These are phyloP conservation scores for Meriones psammophilus DNA, from an alignment of 2,797 vertebrate genomes.

Conservation along the genomic window DNA sequence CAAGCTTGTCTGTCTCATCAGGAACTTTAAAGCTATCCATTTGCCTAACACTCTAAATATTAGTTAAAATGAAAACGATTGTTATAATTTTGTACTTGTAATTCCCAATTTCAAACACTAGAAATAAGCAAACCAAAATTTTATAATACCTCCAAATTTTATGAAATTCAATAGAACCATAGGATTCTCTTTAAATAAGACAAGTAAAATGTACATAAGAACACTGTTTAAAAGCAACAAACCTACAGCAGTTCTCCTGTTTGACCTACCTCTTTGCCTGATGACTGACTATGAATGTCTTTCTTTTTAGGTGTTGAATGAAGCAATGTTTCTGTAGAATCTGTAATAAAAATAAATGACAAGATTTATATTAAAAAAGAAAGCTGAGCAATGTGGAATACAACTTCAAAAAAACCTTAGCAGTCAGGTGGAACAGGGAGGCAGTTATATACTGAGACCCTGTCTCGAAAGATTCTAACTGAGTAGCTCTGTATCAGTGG, in stretches of 20 bases:
- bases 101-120: slow-evolving; percentile 58
- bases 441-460: not conserved
- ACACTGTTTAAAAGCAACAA: slow-evolving; percentile 30
- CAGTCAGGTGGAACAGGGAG: not conserved
- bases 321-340: slow-evolving; percentile 69
- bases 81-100: slow-evolving; percentile 39
- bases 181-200: slow-evolving; percentile 61
- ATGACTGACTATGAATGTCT: not conserved
- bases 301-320: slow-evolving; percentile 69
- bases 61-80: slow-evolving; percentile 57
- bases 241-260: not conserved
- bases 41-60: slow-evolving; percentile 47
- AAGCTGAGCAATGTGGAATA: not conserved
- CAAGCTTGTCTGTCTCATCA: not conserved
- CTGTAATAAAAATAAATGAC: slow-evolving; percentile 68
- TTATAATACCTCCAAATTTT: slow-evolving; percentile 31
- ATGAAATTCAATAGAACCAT: slow-evolving; percentile 15
- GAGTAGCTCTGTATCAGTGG: not conserved
- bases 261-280: slow-evolving; percentile 71
- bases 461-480: not conserved
- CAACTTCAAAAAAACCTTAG: not conserved
- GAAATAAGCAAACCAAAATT: slow-evolving; percentile 1
- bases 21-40: slow-evolving; percentile 2
- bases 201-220: slow-evolving; percentile 11
- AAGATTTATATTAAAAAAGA: slow-evolving; percentile 69